Evolutionary conservation across 2,888 invertebrate species (phyloP), one percentile per base, ranked within the genome.

Genomic region (Eristalis intricaria): DNA sequence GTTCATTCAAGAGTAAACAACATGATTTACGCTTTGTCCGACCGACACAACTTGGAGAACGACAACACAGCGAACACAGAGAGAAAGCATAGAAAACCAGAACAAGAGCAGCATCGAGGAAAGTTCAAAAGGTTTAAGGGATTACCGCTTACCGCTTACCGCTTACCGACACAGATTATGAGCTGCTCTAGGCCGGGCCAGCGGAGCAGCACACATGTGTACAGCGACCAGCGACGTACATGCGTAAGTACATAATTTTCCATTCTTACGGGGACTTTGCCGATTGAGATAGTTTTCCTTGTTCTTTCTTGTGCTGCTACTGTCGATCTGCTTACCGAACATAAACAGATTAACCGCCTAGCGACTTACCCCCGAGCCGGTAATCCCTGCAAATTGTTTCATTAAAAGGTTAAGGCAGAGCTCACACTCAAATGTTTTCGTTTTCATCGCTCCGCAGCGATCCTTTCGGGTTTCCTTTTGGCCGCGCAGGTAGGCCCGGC

Each of bases 341-440:
- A 92, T 93, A 93, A 93, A 93, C 91, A 93, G 93, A 93, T 93
- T 93, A 93, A 92, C 92, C 92, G 93, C 93, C 93, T 92, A 91
- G 92, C 91, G 92, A 92, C 91, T 92, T 92, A 91, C 90, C 90
- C 78, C 81, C 88, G 86, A 89, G 89, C 84, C 90, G 85, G 90
- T 92, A 92, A 93, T 92, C 92, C 90, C 90, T 90, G 91, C 91
- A 92, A 93, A 93, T 93, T 93, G 92, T 92, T 93, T 92, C 93
- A 92, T 93, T 93, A 93, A 92, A 91, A 93, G 92, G 93, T 93
- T 92, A 93, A 92, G 91, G 92, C 91, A 90, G 90, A 90, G 7
- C 89, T 91, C 91, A 93, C 92, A 92, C 93, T 92, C 92, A 90
- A 75, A 69, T 82, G 68, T 80, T 70, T 38, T 38, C 38, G 61